Conservation (phyloP, 2,888 invertebrate genomes). For the Catocala sponsa region DNA sequence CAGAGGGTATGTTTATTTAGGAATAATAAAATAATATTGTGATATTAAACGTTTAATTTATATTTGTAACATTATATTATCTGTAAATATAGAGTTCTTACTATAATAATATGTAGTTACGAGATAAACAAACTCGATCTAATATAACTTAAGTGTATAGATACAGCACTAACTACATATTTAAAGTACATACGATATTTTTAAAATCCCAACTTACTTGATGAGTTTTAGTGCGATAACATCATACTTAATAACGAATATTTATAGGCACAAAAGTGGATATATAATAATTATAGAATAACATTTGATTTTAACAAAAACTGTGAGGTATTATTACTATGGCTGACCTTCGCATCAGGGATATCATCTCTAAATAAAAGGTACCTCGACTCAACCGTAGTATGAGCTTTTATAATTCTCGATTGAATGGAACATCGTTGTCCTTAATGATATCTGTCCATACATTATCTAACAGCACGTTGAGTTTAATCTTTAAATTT, state of each 20-base stretch:
- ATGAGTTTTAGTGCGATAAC: constrained; percentile 80
- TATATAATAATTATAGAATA: constrained; percentile 68
- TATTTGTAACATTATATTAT: constrained; percentile 88
- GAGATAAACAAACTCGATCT: constrained; percentile 84
- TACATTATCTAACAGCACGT: too few relatives aligned
- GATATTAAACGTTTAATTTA: constrained; percentile 87
- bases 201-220: constrained; percentile 76
- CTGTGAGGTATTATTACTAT: constrained; percentile 61
- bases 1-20: not conserved
- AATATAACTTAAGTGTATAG: constrained; percentile 75
- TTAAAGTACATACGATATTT: constrained; percentile 71
- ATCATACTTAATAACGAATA: constrained; percentile 68
- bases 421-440: too few relatives aligned
- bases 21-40: constrained; percentile 34
- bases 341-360: constrained; percentile 19
- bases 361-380: too few relatives aligned
- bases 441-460: too few relatives aligned
- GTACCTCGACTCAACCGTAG: too few relatives aligned
- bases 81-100: constrained; percentile 88
- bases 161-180: constrained; percentile 76
- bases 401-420: too few relatives aligned
- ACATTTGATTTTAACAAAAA: constrained; percentile 77
- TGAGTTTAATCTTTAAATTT: too few relatives aligned
- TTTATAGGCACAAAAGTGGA: constrained; percentile 84
- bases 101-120: constrained; percentile 77